Evolutionary conservation across 2,113 vertebrate genomes (phyloP), one percentile per base, ranked within the genome.

Genomic region (Rynchops niger): DNA sequence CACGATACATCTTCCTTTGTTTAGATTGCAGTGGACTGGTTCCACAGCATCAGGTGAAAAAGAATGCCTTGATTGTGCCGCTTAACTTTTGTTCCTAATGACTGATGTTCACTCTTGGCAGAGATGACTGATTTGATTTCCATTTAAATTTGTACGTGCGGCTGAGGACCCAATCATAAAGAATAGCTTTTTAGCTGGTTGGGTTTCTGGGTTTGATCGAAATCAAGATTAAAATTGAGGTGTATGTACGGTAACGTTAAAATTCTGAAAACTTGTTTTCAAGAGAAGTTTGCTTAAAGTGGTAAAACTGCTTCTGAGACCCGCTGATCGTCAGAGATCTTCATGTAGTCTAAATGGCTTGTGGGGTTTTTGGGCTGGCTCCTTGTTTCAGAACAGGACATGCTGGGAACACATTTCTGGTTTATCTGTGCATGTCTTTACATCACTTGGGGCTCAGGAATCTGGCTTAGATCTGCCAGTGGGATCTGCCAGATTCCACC

Each of bases 371-470:
- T 15, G 22, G 40, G 10, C 27, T 45, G 69, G 34, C 5, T 76
- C 27, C 43, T n/a, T 42, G 58, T 52, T 72, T 29, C 32, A 15
- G 53, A 62, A 25, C 29, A 76, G 83, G 29, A 15, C 38, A 16
- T 3, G 0, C 0, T 42, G 42, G 50, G 50, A 80, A 36, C 7
- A 11, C 2, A 0, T 34, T 59, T 66, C 49, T 45, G 69, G 18
- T 42, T 63, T 45, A 15, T 82, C 77, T 40, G 52, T 40, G 49
- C 25, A 3, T 5, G 32, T 23, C 11, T 71, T 92, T 26, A 9
- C 30, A 1, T 9, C 9, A 25, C 25, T n/a, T 5, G 12, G 19
- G 30, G 27, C 12, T 61, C 50, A 49, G 56, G 65, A 72, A 43
- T 7, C 14, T 29, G 53, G 5, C 36, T 59, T 34, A 4, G 55